These are phyloP conservation scores for Triops cancriformis DNA, from an alignment of 1,140 invertebrate genomes.

Conservation along the genomic window DNA sequence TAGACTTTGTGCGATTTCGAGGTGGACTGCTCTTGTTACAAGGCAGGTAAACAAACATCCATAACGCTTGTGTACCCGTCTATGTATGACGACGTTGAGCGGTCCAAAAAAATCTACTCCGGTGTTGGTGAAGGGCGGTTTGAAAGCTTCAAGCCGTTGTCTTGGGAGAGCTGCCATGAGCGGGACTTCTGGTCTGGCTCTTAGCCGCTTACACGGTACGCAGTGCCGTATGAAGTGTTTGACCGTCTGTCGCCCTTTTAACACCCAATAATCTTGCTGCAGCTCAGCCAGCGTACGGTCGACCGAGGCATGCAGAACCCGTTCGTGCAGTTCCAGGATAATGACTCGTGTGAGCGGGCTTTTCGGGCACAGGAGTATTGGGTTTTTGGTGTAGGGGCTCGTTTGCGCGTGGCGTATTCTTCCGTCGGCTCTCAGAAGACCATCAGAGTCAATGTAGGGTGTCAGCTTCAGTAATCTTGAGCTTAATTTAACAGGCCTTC, in stretches of 20 bases:
- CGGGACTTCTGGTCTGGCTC: constrained; percentile 24
- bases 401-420: constrained; percentile 18
- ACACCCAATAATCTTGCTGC: constrained; percentile 30
- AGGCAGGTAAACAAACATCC: constrained; percentile 33
- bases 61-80: constrained; percentile 32
- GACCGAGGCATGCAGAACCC: background rate
- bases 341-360: background rate
- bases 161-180: constrained; percentile 30
- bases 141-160: constrained; percentile 16
- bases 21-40: constrained; percentile 34
- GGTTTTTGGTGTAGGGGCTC: background rate
- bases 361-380: background rate
- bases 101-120: constrained; percentile 34
- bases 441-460: constrained; percentile 7
- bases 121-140: constrained; percentile 26
- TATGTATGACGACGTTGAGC: constrained; percentile 28
- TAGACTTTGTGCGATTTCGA: constrained; percentile 33
- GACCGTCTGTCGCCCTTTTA: constrained; percentile 21
- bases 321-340: background rate
- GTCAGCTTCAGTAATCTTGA: background rate
- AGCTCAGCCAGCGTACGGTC: constrained; percentile 23
- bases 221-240: constrained; percentile 16
- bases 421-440: constrained; percentile 23
- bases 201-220: constrained; percentile 24
- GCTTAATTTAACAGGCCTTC: background rate